These are phyloP conservation scores for Eupeodes latifasciatus DNA, from an alignment of 2,888 invertebrate genomes.

Conservation along the genomic window DNA sequence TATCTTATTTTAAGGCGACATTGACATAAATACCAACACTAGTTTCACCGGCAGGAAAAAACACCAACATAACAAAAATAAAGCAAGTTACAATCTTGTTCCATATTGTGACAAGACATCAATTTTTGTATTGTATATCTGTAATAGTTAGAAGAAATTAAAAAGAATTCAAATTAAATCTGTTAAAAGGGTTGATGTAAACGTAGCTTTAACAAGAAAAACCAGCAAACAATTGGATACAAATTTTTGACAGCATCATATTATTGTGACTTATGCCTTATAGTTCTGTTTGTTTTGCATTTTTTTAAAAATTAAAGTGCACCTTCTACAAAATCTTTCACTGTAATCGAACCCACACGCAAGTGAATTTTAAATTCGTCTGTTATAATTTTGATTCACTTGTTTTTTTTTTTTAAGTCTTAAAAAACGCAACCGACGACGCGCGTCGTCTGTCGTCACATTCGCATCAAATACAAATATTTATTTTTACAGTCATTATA, in stretches of 20 bases:
- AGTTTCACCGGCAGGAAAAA: too few species aligned
- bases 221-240: background rate
- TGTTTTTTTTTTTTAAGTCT: background rate
- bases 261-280: background rate
- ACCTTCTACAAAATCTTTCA: slow-evolving; percentile 1
- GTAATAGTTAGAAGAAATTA: too few species aligned
- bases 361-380: slow-evolving; percentile 39
- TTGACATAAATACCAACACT: too few species aligned
- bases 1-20: too few species aligned
- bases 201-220: too few species aligned
- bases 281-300: background rate
- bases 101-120: too few species aligned
- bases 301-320: background rate
- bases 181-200: too few species aligned
- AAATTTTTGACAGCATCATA: background rate
- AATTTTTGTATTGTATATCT: too few species aligned
- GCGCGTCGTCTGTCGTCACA: slow-evolving; percentile 62
- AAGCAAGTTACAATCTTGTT: too few species aligned
- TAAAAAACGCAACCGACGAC: slow-evolving; percentile 31
- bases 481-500: slow-evolving; percentile 70
- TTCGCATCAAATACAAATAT: slow-evolving; percentile 67
- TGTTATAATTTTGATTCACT: background rate
- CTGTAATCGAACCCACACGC: slow-evolving; percentile 15
- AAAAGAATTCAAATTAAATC: too few species aligned
- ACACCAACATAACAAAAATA: too few species aligned